Evolutionary conservation across 2,113 vertebrate species (phyloP), one percentile per base, ranked within the genome.

Genomic region (Burhinus oedicnemus): DNA sequence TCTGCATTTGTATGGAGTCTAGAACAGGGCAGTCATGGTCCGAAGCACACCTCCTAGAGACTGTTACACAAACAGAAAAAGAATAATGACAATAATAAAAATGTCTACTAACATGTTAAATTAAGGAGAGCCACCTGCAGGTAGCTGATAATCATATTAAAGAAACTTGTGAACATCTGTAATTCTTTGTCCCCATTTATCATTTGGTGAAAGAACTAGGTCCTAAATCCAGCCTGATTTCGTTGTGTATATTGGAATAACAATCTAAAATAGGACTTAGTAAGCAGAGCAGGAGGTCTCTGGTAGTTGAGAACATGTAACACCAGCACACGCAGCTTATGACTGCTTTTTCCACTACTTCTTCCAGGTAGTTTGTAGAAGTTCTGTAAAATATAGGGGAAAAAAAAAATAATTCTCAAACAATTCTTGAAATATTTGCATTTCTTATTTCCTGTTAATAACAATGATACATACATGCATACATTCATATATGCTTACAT

Each of bases 361-460:
- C 71, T 87, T 96, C 38, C 55, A 55, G 54, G 38, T 29, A 94
- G 49, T 86, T 92, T 88, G 68, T 60, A 95, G 64, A 79, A 57
- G 89, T 95, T 97, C 83, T 88, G 58, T 80, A 51, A 91, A 69
- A 80, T 15, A 15, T 0, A 19, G 12, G 12, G 6, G 26, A 40
- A 23, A 72, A 62, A 5, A 49, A 12, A 47, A 47, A 60, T 83
- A 60, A 69, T 81, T 86, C 62, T 92, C 0, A 16, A 65, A 65
- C 30, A 94, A 77, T 61, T 82, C 20, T 92, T 92, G 58, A 95
- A 97, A 93, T 93, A 95, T 95, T 94, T 96, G 14, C 45, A 94
- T 95, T 96, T 89, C 68, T 95, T 94, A 49, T 77, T 76, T 95
- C 34, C 76, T 66, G 29, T 84, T 93, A 89, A 84, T 93, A 91